Evolutionary conservation across 2,888 invertebrate species (phyloP).

Genomic region (Pyralis farinalis): DNA sequence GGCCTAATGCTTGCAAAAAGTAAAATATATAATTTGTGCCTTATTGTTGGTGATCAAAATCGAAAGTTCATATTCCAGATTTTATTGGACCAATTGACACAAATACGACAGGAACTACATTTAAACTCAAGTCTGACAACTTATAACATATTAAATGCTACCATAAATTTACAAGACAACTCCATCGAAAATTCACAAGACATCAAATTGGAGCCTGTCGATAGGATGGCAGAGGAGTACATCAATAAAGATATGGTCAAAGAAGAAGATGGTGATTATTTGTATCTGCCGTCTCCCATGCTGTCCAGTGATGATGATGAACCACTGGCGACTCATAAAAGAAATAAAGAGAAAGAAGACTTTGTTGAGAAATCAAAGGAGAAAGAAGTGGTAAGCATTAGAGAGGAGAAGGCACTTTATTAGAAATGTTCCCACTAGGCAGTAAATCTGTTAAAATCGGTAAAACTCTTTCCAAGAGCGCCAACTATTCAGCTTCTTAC

Average conservation of each 20-base stretch:
- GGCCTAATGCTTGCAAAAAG: no score
- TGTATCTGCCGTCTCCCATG: constrained; percentile 12
- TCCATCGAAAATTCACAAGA: constrained; percentile 7
- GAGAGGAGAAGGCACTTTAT: no score
- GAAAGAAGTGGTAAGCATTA: constrained; percentile 4
- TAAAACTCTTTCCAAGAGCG: no score
- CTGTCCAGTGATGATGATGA: constrained; percentile 53
- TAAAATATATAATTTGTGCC: no score
- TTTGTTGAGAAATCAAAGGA: constrained; percentile 22
- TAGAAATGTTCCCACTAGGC: no score
- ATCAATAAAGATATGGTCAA: constrained; percentile 35
- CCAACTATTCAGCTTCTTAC: no score
- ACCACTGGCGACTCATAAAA: constrained; percentile 50
- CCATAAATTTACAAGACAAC: no score
- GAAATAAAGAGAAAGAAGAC: constrained; percentile 32
- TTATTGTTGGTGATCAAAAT: no score
- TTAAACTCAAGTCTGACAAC: not conserved
- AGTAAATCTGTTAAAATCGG: no score
- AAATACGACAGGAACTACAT: not conserved
- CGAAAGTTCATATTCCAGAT: no score
- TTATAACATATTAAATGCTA: no score
- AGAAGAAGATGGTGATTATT: constrained; percentile 36
- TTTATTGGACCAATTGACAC: not conserved
- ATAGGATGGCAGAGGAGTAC: constrained; percentile 10
- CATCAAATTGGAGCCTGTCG: constrained; percentile 34